Conservation (phyloP, 2,113 vertebrate species). For the Nothobranchius furzeri region DNA sequence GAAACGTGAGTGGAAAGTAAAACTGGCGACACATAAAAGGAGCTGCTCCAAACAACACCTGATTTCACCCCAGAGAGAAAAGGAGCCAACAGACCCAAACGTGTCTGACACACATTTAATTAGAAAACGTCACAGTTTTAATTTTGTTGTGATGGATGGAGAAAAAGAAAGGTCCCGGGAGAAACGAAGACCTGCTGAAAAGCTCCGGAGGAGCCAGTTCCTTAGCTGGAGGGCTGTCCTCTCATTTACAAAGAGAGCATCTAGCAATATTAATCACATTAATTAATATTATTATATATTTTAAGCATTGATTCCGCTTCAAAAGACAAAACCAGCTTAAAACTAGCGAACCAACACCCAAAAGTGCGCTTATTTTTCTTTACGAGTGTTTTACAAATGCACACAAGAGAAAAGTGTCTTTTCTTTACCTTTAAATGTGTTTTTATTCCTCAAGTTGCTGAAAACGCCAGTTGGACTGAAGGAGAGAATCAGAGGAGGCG, state of each 20-base stretch:
- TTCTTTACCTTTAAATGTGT: constrained; percentile 58
- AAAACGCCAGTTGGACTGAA: constrained; percentile 9
- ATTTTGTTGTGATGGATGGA: background rate
- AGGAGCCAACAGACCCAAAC: constrained; percentile 21
- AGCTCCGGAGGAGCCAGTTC: constrained; percentile 18
- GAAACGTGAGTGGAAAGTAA: constrained; percentile 84
- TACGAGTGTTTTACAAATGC: constrained; percentile 13
- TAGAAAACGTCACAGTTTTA: background rate
- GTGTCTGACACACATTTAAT: background rate
- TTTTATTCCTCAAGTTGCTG: constrained; percentile 60
- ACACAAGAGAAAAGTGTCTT: constrained; percentile 39
- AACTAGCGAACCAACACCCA: constrained; percentile 35
- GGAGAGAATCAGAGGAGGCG: constrained; percentile 6
- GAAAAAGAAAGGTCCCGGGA: constrained; percentile 18
- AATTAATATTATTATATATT: background rate
- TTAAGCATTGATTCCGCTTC: background rate
- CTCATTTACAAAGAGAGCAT: background rate
- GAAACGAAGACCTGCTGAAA: constrained; percentile 35
- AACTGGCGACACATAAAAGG: constrained; percentile 69
- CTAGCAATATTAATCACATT: background rate
- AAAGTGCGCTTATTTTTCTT: constrained; percentile 47
- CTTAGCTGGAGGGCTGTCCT: constrained; percentile 21
- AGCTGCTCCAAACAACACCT: constrained; percentile 53
- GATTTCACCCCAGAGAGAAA: background rate
- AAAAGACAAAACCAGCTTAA: constrained; percentile 15